Evolutionary conservation across 2,113 vertebrate species (phyloP).

Genomic region (Lycaon pictus): DNA sequence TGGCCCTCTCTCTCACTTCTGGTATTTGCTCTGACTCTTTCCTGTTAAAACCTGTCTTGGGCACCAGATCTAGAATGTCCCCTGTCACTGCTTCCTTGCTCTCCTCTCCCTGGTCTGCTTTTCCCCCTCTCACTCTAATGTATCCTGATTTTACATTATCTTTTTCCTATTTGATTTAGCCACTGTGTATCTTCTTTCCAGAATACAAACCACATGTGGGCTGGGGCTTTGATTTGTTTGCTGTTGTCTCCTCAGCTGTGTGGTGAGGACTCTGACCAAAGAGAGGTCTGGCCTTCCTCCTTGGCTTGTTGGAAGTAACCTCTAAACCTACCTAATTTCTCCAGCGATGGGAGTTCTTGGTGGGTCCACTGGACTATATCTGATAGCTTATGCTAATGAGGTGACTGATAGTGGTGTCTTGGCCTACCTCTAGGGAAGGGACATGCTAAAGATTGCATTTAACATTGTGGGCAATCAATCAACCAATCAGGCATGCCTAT

Average conservation of each 20-base stretch:
- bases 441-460: background rate
- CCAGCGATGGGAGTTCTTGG: too few relatives aligned
- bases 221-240: background rate
- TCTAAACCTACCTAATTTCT: background rate
- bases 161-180: background rate
- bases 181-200: background rate
- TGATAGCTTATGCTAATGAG: background rate
- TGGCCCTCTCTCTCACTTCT: background rate
- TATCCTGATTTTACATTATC: accelerated
- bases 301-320: background rate
- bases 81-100: background rate
- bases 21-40: background rate
- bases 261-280: background rate
- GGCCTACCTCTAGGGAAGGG: background rate
- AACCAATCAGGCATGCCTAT: background rate
- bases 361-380: accelerated
- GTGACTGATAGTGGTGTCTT: background rate
- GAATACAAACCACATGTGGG: accelerated
- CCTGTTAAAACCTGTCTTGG: background rate
- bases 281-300: background rate
- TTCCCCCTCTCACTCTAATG: accelerated
- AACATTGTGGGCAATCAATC: background rate
- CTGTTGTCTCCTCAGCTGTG: background rate
- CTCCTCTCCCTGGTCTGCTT: background rate
- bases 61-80: background rate